Percentiles rank a stretch among this genome's conserved stretches.
These are phyloP conservation scores for Brotula barbata DNA, from an alignment of 2,797 vertebrate species.

Conservation along the genomic window DNA sequence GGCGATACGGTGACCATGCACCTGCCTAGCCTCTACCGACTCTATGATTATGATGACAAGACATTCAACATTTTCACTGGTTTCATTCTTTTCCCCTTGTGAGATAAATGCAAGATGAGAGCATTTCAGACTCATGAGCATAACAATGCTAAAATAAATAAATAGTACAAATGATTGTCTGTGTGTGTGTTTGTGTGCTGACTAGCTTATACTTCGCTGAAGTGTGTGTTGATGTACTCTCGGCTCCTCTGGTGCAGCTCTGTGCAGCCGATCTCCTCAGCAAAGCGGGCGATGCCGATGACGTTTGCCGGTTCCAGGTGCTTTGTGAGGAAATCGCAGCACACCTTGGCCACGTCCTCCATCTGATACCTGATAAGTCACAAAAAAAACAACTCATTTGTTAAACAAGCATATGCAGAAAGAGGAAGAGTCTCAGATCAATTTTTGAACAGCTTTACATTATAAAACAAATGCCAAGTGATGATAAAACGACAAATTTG, in stretches of 20 bases:
- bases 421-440: no score
- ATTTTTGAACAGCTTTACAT: no score
- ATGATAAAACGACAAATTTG: no score
- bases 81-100: neutral
- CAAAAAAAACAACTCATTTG: neutral
- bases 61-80: slow-evolving; percentile 5
- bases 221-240: slow-evolving; percentile 85
- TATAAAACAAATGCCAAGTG: no score
- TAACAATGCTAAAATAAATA: no score
- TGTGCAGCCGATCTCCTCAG: slow-evolving; percentile 80
- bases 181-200: neutral
- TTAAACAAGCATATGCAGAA: no score
- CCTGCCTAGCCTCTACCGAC: neutral
- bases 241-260: slow-evolving; percentile 77
- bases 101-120: no score
- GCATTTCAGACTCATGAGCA: no score
- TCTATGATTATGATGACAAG: neutral
- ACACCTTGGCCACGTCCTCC: slow-evolving; percentile 83
- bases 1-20: neutral
- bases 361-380: slow-evolving; percentile 76
- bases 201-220: slow-evolving; percentile 77
- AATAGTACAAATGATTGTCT: no score
- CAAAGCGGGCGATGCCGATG: slow-evolving; percentile 84
- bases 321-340: slow-evolving; percentile 83
- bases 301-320: slow-evolving; percentile 83